Base-by-base conservation (phyloP, 2,113 vertebrate species). In the Chinchilla lanigera region DNA sequence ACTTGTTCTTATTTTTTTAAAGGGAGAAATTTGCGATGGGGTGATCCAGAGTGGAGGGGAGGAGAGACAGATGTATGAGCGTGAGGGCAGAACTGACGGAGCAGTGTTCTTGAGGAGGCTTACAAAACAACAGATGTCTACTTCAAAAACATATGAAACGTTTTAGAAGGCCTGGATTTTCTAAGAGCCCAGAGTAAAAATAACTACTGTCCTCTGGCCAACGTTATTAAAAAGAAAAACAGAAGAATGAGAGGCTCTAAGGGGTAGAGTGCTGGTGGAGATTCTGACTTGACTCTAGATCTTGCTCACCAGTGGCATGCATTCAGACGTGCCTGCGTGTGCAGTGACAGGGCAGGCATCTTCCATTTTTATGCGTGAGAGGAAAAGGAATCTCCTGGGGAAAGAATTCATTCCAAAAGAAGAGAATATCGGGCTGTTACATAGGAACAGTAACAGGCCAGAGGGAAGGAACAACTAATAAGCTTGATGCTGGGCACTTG, bases 61-160 rank as follows among this genome's bases (percentile, higher is more conserved):
- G 60, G 75, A 50, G 54, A 77, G 60, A 95, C 17, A 44, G 89
- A 71, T 52, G 63, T 35, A 61, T 41, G 54, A 82, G 28, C 63
- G 47, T 7, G 47, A 94, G 80, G 61, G n/a, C 54, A 93, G 95
- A 73, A 86, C 1, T 71, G 75, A 85, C 30, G n/a, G 81, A 97
- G 67, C 19, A 11, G 30, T 93, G 86, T 84, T 94, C 92, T 73
- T 52, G 92, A 94, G 89, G 16, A 95, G 54, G 83, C 60, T 41
- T 47, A 50, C 61, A 96, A 81, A 97, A 93, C 92, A 97, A 75
- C 96, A 95, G 93, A 95, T 96, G 96, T 84, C 92, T 35, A 85
- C 92, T 75, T 54, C n/a, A 87, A 69, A 94, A 96, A 87, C 91
- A 96, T 87, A 84, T 44, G 94, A 41, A 63, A 93, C 71, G 87